Percentiles rank a stretch among this genome's conserved stretches.
phyloP scores from a whole-genome alignment of 2,888 invertebrate genomes.

The Noctuana brunneofusca region DNA sequence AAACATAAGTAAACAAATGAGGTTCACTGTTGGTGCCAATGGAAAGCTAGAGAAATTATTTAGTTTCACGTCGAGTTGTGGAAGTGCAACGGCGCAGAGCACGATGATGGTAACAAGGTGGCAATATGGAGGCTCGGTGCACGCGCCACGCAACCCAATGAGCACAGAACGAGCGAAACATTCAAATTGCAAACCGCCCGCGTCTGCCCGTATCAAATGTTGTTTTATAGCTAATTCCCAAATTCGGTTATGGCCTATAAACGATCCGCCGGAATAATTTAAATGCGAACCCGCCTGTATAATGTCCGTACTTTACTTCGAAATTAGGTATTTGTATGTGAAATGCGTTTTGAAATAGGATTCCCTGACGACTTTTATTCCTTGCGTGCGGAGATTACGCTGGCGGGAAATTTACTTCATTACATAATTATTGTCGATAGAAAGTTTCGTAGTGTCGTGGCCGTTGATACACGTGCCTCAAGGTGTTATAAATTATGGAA shows the following conservation, averaged over 20 bases:
- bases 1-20: background rate
- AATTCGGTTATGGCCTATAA: constrained; percentile 83
- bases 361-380: constrained; percentile 73
- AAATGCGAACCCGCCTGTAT: constrained; percentile 81
- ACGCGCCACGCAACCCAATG: constrained; percentile 79
- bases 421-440: constrained; percentile 43
- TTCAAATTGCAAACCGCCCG: constrained; percentile 81
- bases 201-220: constrained; percentile 82
- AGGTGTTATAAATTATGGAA: too few relatives aligned
- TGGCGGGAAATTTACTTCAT: constrained; percentile 46
- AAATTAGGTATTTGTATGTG: constrained; percentile 83
- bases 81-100: constrained; percentile 33
- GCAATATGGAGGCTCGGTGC: constrained; percentile 49
- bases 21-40: constrained; percentile 6
- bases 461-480: background rate
- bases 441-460: constrained; percentile 18
- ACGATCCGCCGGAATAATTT: constrained; percentile 83
- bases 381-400: constrained; percentile 51
- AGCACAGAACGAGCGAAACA: constrained; percentile 74
- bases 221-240: constrained; percentile 84
- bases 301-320: constrained; percentile 80
- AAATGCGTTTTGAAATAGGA: constrained; percentile 81
- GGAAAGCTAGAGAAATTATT: constrained; percentile 18
- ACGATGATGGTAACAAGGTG: constrained; percentile 38
- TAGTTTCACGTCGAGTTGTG: constrained; percentile 19